Evolutionary conservation across 2,888 invertebrate genomes (phyloP).

Genomic region (Lochmaea capreae): DNA sequence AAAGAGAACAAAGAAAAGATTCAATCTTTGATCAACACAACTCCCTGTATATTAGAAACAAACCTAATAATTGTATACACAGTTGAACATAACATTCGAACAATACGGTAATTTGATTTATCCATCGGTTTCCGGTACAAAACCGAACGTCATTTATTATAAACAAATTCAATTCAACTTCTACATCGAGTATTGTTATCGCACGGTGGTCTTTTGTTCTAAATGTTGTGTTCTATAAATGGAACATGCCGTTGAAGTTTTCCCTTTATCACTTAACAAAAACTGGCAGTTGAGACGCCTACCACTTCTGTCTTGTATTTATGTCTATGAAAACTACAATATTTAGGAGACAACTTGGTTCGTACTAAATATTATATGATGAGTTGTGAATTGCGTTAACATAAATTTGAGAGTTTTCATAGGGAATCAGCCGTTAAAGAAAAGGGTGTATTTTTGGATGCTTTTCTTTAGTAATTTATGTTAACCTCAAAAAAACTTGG

Average conservation of each 20-base stretch:
- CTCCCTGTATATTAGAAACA: background rate
- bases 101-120: slow-evolving; percentile 4
- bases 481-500: background rate
- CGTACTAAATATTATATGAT: no score
- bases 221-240: slow-evolving; percentile 1
- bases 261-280: background rate
- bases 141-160: slow-evolving; percentile 11
- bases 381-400: no score
- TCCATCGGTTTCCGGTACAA: background rate
- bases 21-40: no score
- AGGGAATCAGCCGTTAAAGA: no score
- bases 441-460: no score
- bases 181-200: slow-evolving; percentile 14
- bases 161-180: slow-evolving; percentile 13
- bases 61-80: background rate
- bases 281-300: background rate
- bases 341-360: background rate
- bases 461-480: background rate
- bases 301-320: background rate
- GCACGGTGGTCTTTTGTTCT: background rate
- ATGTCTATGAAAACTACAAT: slow-evolving; percentile 1
- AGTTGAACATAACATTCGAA: background rate
- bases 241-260: slow-evolving; percentile 1
- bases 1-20: no score
- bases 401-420: no score